Percentiles rank a stretch among this genome's conserved stretches.
These are phyloP conservation scores for Helleia helle DNA, from an alignment of 2,888 invertebrate species.

Conservation along the genomic window DNA sequence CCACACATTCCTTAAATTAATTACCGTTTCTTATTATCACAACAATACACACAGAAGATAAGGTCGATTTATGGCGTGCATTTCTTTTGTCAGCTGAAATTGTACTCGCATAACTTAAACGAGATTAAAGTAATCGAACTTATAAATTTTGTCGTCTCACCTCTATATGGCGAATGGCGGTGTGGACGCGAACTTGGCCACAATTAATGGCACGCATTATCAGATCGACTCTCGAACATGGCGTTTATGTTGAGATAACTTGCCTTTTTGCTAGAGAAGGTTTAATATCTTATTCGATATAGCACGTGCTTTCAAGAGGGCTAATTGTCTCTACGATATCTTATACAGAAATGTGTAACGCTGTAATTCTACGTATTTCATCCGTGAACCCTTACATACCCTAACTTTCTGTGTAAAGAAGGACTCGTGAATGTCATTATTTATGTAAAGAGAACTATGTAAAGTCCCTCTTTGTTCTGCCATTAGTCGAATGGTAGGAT, in stretches of 20 bases:
- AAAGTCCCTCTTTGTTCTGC: too few relatives aligned
- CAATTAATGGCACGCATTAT: slow-evolving; percentile 72
- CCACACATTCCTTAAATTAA: slow-evolving; percentile 73
- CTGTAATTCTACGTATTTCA: too few relatives aligned
- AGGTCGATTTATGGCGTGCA: slow-evolving; percentile 70
- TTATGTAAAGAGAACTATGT: too few relatives aligned
- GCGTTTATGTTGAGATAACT: slow-evolving; percentile 73
- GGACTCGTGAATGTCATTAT: too few relatives aligned
- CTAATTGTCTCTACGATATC: too few relatives aligned
- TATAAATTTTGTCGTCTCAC: slow-evolving; percentile 75
- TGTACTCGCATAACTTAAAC: slow-evolving; percentile 74
- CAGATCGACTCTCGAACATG: slow-evolving; percentile 70
- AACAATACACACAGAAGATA: slow-evolving; percentile 65
- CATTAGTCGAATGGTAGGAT: too few relatives aligned
- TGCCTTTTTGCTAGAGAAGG: slow-evolving; percentile 31
- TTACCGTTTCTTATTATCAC: slow-evolving; percentile 65
- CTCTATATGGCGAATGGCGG: slow-evolving; percentile 64
- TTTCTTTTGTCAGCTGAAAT: slow-evolving; percentile 75
- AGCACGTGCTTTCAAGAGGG: too few relatives aligned
- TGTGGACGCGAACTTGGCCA: slow-evolving; percentile 71
- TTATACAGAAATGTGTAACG: too few relatives aligned
- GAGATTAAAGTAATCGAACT: slow-evolving; percentile 75
- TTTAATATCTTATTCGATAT: slow-evolving; percentile 43
- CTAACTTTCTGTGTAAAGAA: too few relatives aligned
- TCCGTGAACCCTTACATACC: too few relatives aligned